These are phyloP conservation scores for Trachops cirrhosus DNA, from an alignment of 2,797 vertebrate species.

Conservation along the genomic window DNA sequence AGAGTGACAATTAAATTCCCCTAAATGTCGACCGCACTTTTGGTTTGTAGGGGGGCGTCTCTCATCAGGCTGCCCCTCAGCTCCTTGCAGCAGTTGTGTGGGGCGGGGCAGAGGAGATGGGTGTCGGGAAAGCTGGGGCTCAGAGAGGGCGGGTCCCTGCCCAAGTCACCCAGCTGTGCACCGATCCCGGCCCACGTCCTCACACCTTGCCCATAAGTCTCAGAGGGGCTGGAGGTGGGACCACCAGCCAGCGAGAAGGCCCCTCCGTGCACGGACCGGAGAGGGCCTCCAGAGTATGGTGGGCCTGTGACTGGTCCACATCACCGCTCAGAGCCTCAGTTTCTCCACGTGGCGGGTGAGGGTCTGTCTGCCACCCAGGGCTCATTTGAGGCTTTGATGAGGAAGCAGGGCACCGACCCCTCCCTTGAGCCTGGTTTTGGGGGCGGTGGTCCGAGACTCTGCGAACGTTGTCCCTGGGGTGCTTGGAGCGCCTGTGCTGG, in stretches of 20 bases:
- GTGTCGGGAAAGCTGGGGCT: neutral
- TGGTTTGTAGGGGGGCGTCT: neutral
- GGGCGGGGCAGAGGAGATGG: neutral
- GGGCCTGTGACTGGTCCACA: neutral
- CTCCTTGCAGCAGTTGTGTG: rapidly evolving
- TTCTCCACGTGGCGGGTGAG: neutral
- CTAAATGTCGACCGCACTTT: rapidly evolving
- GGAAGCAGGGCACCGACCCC: neutral
- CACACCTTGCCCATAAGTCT: neutral
- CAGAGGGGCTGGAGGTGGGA: neutral
- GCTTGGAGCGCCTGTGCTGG: neutral
- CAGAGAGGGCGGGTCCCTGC: neutral
- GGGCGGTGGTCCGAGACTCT: neutral
- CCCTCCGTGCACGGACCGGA: rapidly evolving
- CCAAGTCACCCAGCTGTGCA: neutral
- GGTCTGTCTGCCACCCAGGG: neutral
- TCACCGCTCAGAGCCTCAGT: neutral
- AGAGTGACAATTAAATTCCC: neutral
- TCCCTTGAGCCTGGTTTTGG: neutral
- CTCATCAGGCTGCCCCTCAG: rapidly evolving
- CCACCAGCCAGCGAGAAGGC: neutral
- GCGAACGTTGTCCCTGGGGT: rapidly evolving
- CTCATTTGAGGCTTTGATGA: neutral
- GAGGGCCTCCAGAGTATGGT: neutral
- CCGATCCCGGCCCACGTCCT: neutral